A percentile compares a stretch with the other conserved stretches of the same genome.
These are phyloP conservation scores for Dione vanillae DNA, from an alignment of 2,888 invertebrate species.

Conservation along the genomic window DNA sequence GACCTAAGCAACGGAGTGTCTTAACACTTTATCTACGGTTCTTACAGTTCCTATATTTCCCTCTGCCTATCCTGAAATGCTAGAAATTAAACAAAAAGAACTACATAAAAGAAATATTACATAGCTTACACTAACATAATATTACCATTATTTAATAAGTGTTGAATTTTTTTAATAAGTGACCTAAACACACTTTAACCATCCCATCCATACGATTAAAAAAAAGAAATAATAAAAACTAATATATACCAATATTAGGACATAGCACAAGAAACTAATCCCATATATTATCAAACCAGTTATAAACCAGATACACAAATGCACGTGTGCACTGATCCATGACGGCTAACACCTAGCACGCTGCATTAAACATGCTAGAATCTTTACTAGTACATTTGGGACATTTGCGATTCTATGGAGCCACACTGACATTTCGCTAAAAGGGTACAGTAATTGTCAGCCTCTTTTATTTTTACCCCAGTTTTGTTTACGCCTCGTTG, in stretches of 20 bases:
- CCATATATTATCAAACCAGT: constrained; percentile 15
- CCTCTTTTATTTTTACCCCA: constrained; percentile 50
- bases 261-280: not conserved
- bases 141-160: no score
- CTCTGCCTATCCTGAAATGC: no score
- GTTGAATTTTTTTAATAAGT: no score
- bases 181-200: no score
- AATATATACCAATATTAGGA: not conserved
- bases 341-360: constrained; percentile 49
- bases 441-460: constrained; percentile 55
- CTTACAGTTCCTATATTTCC: no score
- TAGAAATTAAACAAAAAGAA: no score
- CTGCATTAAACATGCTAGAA: constrained; percentile 53
- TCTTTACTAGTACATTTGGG: constrained; percentile 55
- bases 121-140: no score
- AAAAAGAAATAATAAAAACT: no score
- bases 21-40: no score
- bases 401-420: constrained; percentile 55
- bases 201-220: no score
- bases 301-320: constrained; percentile 34
- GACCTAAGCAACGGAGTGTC: no score
- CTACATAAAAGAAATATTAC: no score
- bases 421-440: constrained; percentile 57
- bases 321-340: constrained; percentile 52
- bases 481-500: constrained; percentile 40